Base-by-base conservation (phyloP, 2,888 invertebrate genomes). In the Parochlus steinenii region DNA sequence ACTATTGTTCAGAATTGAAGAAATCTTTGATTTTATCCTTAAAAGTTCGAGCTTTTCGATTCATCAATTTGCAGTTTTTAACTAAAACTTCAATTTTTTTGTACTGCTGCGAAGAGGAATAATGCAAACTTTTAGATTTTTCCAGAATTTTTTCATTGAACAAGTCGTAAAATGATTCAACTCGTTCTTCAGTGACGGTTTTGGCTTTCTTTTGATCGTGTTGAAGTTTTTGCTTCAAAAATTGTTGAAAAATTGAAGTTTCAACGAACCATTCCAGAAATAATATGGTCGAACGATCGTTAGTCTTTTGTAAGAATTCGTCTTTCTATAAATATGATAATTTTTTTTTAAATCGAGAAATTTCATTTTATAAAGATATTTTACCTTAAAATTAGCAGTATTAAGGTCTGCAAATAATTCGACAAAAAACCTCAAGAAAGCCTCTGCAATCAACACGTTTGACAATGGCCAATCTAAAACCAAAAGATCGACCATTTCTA, bases 251-350 rank as follows among this genome's bases (percentile, higher is more conserved):
- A 80, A 86, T 82, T 2, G 82, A 77, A 0, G 85, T 85, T 51
- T 86, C 82, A 0, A 77, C 71, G 56, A 87, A 86, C 85, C 85
- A 86, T 44, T 82, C 79, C 1, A 86, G 61, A 54, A 86, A 83
- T 46, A 73, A 70, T 43, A 74, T 71, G 23, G 73, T 65, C 31
- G 71, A 71, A 50, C 74, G 73, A 0, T 76, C 70, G 0, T 64
- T 51, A 4, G 70, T 65, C 42, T 63, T 65, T 45, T 71, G 71
- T 20, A 79, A 64, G 54, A 82, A 83, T 6, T 65, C 55, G 31
- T 81, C 78, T 60, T 74, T 75, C 77, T 82, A 67, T 44, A 66
- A 67, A 44, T 39, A 43, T 49, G 47, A 40, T 41, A 38, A 36
- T n/a, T n/a, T n/a, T n/a, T n/a, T n/a, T n/a, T n/a, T n/a, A n/a